Percentiles rank a stretch among this genome's conserved stretches.
Evolutionary conservation across 2,113 vertebrate genomes (phyloP).

Genomic region (Kryptolebias marmoratus): DNA sequence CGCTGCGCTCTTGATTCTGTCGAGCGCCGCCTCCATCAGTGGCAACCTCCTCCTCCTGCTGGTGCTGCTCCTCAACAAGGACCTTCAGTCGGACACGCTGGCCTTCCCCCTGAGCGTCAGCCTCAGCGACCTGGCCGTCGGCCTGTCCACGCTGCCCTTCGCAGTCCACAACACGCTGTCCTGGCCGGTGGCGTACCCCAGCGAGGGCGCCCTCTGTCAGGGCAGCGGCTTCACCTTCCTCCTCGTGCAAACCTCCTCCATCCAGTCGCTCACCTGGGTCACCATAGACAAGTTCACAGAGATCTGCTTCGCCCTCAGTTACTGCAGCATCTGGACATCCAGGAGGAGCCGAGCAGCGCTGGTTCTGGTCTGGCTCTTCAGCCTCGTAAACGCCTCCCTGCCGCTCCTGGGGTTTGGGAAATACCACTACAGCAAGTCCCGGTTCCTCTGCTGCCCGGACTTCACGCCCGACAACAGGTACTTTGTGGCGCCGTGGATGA

Average conservation of each 20-base stretch:
- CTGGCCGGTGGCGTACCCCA: neutral
- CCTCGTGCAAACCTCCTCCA: slow-evolving; percentile 77
- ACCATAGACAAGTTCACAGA: slow-evolving; percentile 75
- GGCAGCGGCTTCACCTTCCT: slow-evolving; percentile 73
- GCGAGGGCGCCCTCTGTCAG: slow-evolving; percentile 66
- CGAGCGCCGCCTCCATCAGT: slow-evolving; percentile 59
- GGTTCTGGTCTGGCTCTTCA: slow-evolving; percentile 69
- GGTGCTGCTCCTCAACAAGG: slow-evolving; percentile 69
- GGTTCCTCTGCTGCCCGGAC: slow-evolving; percentile 70
- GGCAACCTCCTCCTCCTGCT: slow-evolving; percentile 77
- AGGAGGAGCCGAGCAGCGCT: slow-evolving; percentile 59
- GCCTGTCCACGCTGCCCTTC: slow-evolving; percentile 67
- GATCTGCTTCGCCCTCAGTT: slow-evolving; percentile 79
- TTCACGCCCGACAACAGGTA: slow-evolving; percentile 52
- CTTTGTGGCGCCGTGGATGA: slow-evolving; percentile 68
- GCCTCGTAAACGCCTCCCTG: slow-evolving; percentile 60
- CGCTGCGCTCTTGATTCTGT: slow-evolving; percentile 59
- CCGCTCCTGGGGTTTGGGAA: slow-evolving; percentile 78
- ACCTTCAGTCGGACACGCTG: slow-evolving; percentile 68
- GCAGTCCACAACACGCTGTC: slow-evolving; percentile 68
- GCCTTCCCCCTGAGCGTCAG: slow-evolving; percentile 71
- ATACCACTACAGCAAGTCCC: slow-evolving; percentile 69
- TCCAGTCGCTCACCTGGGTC: slow-evolving; percentile 77
- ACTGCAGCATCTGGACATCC: slow-evolving; percentile 69
- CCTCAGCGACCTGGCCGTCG: slow-evolving; percentile 77